These are phyloP conservation scores for Ia io DNA, from an alignment of 2,113 vertebrate genomes.

Conservation along the genomic window DNA sequence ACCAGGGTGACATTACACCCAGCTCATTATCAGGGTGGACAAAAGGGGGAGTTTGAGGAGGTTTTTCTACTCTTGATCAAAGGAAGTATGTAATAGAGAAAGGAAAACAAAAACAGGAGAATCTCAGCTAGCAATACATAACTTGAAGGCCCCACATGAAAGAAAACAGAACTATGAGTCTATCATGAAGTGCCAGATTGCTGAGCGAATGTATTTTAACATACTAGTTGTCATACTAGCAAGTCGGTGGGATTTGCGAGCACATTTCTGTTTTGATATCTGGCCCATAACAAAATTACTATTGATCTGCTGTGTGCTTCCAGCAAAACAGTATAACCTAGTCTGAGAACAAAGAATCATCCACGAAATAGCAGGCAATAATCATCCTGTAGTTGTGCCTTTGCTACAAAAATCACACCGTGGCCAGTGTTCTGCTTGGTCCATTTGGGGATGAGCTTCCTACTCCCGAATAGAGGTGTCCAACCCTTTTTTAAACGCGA, in stretches of 20 bases:
- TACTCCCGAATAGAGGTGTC: not conserved
- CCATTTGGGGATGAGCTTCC: slow-evolving; percentile 29
- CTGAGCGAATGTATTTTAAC: slow-evolving; percentile 58
- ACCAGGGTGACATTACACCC: not conserved
- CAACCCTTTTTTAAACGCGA: not conserved
- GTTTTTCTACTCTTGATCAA: not conserved
- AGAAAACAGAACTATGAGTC: slow-evolving; percentile 50
- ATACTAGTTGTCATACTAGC: slow-evolving; percentile 47
- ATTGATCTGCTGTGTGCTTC: slow-evolving; percentile 73
- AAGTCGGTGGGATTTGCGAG: slow-evolving; percentile 71
- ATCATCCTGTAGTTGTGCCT: slow-evolving; percentile 47
- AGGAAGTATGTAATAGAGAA: slow-evolving; percentile 13
- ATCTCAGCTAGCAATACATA: not conserved
- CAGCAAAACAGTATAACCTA: slow-evolving; percentile 58
- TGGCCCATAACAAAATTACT: slow-evolving; percentile 78
- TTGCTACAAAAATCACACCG: slow-evolving; percentile 43
- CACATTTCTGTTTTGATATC: slow-evolving; percentile 78
- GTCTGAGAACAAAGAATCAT: slow-evolving; percentile 46
- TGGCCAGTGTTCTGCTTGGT: slow-evolving; percentile 24
- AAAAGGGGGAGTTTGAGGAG: not conserved
- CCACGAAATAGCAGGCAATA: slow-evolving; percentile 60
- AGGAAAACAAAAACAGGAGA: slow-evolving; percentile 27
- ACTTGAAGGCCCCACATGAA: not conserved
- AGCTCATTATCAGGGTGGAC: not conserved
- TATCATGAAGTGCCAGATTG: slow-evolving; percentile 23